A percentile compares a stretch with the other conserved stretches of the same genome.
phyloP scores from a whole-genome alignment of 2,113 vertebrate species.

The Cavia porcellus region DNA sequence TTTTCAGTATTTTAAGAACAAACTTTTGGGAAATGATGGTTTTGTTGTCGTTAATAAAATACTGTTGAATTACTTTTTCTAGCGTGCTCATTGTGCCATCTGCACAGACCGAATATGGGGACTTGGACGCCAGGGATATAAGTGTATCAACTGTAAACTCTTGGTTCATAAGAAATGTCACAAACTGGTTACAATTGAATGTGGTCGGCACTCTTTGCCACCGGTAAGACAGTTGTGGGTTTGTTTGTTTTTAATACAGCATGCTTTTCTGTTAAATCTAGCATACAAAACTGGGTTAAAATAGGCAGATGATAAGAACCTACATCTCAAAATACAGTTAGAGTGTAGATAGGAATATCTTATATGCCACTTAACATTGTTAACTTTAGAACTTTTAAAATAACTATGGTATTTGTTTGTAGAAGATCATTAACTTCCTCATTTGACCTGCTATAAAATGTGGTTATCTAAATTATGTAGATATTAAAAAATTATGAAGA shows the following conservation, averaged over 20 bases:
- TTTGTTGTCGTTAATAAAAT: background rate
- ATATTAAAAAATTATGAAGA: background rate
- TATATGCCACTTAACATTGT: background rate
- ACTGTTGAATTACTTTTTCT: conserved; percentile 67
- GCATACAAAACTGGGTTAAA: background rate
- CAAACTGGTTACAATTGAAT: conserved; percentile 95
- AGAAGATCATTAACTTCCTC: conserved; percentile 3
- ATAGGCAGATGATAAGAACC: background rate
- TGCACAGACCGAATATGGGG: conserved; percentile 99
- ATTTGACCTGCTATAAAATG: conserved; percentile 28
- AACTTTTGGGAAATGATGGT: conserved; percentile 1
- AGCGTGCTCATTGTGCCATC: conserved; percentile 99
- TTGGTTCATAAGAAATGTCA: conserved; percentile 99
- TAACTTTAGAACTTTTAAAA: conserved; percentile 34
- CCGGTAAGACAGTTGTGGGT: conserved; percentile 81
- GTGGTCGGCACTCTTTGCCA: conserved; percentile 92
- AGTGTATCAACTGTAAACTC: conserved; percentile 99
- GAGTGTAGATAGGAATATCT: background rate
- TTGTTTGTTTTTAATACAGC: background rate
- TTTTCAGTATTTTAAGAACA: conserved; percentile 8
- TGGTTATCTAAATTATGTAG: conserved; percentile 43
- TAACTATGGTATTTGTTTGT: background rate
- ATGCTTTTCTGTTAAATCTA: background rate
- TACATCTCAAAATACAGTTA: background rate
- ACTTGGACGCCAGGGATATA: conserved; percentile 98